Evolutionary conservation across 2,888 invertebrate species (phyloP), one percentile per base, ranked within the genome.

Genomic region (Pollenia angustigena): DNA sequence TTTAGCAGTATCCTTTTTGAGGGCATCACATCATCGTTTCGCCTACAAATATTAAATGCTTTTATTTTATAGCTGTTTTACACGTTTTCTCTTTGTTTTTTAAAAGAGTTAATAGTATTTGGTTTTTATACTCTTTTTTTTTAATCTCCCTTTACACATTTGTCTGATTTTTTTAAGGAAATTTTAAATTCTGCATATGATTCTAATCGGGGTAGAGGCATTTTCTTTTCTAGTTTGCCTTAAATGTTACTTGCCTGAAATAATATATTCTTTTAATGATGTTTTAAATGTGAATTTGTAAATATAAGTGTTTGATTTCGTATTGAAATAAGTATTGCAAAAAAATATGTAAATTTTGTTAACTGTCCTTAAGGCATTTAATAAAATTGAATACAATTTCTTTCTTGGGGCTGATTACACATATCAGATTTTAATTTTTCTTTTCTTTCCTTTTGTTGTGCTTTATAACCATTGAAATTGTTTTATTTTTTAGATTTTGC

Each of bases 351-450:
- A 81, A 64, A 48, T 64, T 81, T 18, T 54, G 71, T 81, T 72
- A 72, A 81, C 46, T 48, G 32, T 40, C 54, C 80, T 72, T 48
- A 54, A 64, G 80, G 72, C 72, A 46, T 64, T 81, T 40, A 1
- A 40, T 18, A 64, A 81, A 72, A 81, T 81, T 71, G 46, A 72
- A 72, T 64, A 72, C 46, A 72, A 46, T 81, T 23, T 18, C 46
- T 64, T 72, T 54, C 64, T 56, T 54, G 71, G 32, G 71, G 46
- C 64, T 81, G 64, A 54, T 62, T 48, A 23, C 46, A 79, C 18
- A 66, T 50, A 66, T 46, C 56, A 64, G 48, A 81, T 75, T 62
- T 11, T 16, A 23, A 42, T 16, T 18, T 52, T 69, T 42, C 50
- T 8, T 48, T 3, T 48, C n/a, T 50, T 68, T 50, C 10, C 42